Conservation (phyloP, 2,797 vertebrate genomes). For the Leuciscus waleckii region DNA sequence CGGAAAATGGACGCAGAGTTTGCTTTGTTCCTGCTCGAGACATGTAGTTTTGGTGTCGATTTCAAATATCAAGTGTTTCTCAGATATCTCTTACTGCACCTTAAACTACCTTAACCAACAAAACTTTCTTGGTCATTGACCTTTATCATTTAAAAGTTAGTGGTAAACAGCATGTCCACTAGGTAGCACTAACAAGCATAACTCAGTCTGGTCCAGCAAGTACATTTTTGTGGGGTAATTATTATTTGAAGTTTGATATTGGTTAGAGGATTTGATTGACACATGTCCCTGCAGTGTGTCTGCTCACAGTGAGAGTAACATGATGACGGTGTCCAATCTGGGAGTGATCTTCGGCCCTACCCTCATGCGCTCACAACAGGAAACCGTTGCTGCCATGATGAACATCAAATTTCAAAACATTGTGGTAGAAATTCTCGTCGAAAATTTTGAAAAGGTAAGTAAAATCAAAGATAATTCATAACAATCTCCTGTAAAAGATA, state of each 20-base stretch:
- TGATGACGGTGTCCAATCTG: conserved; percentile 97
- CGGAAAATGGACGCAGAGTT: background rate
- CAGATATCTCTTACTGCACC: background rate
- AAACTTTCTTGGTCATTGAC: background rate
- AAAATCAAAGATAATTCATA: background rate
- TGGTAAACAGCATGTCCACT: background rate
- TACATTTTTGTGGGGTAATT: background rate
- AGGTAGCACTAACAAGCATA: background rate
- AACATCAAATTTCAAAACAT: conserved; percentile 99
- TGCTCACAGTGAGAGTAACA: conserved; percentile 90
- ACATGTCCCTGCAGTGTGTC: conserved; percentile 82
- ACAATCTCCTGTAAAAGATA: background rate
- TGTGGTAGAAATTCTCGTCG: conserved; percentile 96
- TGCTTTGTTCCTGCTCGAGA: background rate
- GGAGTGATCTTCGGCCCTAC: conserved; percentile 98
- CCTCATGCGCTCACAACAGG: conserved; percentile 95
- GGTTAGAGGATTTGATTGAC: background rate
- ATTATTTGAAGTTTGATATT: background rate
- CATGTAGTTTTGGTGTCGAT: background rate
- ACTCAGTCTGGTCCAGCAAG: background rate
- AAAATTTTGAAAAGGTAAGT: conserved; percentile 80
- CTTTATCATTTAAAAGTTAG: background rate
- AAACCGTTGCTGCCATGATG: conserved; percentile 99
- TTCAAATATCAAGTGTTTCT: background rate
- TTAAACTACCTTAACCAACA: background rate